These are phyloP conservation scores for Meteorus cinctellus DNA, from an alignment of 2,888 invertebrate genomes.

Conservation along the genomic window DNA sequence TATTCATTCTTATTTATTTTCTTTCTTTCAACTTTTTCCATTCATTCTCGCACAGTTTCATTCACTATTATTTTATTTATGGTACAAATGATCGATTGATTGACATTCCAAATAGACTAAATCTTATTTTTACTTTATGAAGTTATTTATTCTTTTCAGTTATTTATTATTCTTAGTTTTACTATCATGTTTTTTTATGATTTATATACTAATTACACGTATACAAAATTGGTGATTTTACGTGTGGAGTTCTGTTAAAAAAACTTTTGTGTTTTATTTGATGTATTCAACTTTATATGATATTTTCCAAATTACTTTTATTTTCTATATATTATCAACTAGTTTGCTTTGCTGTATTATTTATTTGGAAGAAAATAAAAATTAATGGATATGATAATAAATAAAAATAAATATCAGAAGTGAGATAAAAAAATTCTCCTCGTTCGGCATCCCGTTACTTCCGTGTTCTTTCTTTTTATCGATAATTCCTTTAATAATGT, in stretches of 20 bases:
- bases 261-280: neutral
- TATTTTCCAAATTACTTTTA: neutral
- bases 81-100: slow-evolving; percentile 5
- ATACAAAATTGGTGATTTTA: slow-evolving; percentile 9
- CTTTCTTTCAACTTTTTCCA: slow-evolving; percentile 10
- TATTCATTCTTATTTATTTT: slow-evolving; percentile 24
- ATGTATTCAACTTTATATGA: neutral
- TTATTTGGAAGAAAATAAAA: neutral
- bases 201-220: neutral
- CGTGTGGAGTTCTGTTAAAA: slow-evolving; percentile 11
- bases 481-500: slow-evolving; percentile 21
- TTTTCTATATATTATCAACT: neutral
- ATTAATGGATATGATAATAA: neutral
- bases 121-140: neutral
- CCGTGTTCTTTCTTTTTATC: neutral
- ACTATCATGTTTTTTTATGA: neutral
- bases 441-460: neutral
- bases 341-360: neutral
- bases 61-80: neutral
- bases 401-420: neutral
- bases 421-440: neutral
- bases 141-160: neutral
- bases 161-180: neutral
- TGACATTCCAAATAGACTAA: neutral
- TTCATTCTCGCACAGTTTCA: slow-evolving; percentile 7